Percentiles rank a stretch among this genome's conserved stretches.
These are phyloP conservation scores for Xerus inauris DNA, from an alignment of 2,113 vertebrate genomes.

Conservation along the genomic window DNA sequence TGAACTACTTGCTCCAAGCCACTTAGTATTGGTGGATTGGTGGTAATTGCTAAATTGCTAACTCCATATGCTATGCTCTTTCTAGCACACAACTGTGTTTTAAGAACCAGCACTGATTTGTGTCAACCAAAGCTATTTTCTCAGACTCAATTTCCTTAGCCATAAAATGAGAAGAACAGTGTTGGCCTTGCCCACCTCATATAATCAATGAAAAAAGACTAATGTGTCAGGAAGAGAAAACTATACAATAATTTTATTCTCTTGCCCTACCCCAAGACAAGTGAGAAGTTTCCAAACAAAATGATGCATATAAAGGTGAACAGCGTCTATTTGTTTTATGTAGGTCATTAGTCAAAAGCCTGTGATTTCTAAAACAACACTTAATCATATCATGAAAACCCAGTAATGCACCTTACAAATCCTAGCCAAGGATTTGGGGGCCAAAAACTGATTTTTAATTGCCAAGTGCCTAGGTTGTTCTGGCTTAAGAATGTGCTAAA, in stretches of 20 bases:
- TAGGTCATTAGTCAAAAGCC: constrained; percentile 53
- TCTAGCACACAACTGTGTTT: background rate
- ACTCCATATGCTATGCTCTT: background rate
- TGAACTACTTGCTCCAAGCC: background rate
- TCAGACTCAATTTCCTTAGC: background rate
- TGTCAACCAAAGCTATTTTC: constrained; percentile 47
- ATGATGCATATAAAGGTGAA: constrained; percentile 31
- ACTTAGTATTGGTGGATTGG: background rate
- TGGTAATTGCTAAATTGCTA: background rate
- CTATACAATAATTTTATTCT: constrained; percentile 33
- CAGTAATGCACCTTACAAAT: constrained; percentile 40
- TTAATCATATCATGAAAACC: constrained; percentile 58
- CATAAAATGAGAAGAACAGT: constrained; percentile 21
- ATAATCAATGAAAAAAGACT: background rate
- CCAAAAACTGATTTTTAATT: constrained; percentile 51
- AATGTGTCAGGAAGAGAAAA: background rate
- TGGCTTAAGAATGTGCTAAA: constrained; percentile 60
- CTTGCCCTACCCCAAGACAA: background rate
- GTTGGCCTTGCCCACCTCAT: background rate
- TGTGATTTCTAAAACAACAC: constrained; percentile 43
- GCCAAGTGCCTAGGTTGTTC: constrained; percentile 6
- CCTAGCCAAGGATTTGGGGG: constrained; percentile 19
- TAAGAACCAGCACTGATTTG: background rate
- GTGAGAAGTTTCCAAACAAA: constrained; percentile 40
- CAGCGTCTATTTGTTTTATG: background rate